Base-by-base conservation (phyloP, 2,113 vertebrate genomes). In the Furnarius figulus region DNA sequence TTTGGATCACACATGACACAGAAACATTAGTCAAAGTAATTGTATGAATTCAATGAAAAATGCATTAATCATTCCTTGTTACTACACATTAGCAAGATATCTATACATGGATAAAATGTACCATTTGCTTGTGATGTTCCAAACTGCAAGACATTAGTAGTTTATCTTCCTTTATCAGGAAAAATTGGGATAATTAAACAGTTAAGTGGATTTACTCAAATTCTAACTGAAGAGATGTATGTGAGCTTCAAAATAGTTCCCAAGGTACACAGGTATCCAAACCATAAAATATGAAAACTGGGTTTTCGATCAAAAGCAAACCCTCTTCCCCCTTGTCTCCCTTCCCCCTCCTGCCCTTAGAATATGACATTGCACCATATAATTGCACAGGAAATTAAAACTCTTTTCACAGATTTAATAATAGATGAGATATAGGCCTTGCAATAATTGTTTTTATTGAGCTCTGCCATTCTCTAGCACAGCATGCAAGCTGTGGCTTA, bases 361-460 rank as follows among this genome's bases (percentile, higher is more conserved):
- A 94, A 85, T 95, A 96, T 97, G 97, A 97, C 94, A 97, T 97
- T 97, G 97, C 88, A 95, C 94, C 87, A 66, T 95, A 88, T 98
- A 98, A 98, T 97, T 98, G 97, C 97, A 97, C 97, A 98, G 97
- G 98, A 98, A 98, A 98, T 98, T 98, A 98, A 98, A 98, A 98
- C 96, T 97, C 96, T 97, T 98, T 98, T 97, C 97, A 97, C 94
- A 95, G 89, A 96, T 97, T 98, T 98, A 98, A 98, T 98, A 98
- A 98, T 98, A 97, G 96, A 98, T 98, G 97, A 98, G 98, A 96
- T 91, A 97, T 31, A 97, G 89, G 81, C 91, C 97, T 98, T 90
- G 87, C 94, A 98, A 97, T 98, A 97, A 98, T 98, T 98, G 98
- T 97, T 98, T 98, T 97, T 97, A 98, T 98, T 98, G 97, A 97